Percentiles rank a stretch among this genome's conserved stretches.
These are phyloP conservation scores for Meloidogyne hapla DNA, from an alignment of 1,140 invertebrate species.

Conservation along the genomic window DNA sequence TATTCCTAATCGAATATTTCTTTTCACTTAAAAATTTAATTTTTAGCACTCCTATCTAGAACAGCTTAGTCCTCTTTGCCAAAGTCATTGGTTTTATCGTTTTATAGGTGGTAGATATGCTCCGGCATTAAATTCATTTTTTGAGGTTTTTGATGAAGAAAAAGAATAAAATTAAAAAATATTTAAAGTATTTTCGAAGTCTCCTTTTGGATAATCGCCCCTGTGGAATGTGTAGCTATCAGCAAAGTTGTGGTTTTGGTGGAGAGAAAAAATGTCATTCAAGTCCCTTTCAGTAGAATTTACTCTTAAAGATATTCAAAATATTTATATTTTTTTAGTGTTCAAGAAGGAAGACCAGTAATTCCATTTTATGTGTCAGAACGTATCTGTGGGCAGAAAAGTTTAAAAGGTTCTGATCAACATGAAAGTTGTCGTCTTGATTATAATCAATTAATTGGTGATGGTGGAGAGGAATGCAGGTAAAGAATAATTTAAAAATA, in stretches of 20 bases:
- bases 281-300: constrained; percentile 53
- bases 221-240: constrained; percentile 59
- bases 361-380: constrained; percentile 62
- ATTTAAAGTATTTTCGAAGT: constrained; percentile 52
- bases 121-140: constrained; percentile 53
- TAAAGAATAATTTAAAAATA: neutral
- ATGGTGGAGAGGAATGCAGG: constrained; percentile 55
- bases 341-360: constrained; percentile 56
- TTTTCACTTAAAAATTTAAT: too few relatives aligned
- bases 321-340: constrained; percentile 51
- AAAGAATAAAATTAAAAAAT: neutral
- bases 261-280: constrained; percentile 54
- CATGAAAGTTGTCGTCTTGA: constrained; percentile 56
- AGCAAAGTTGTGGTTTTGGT: constrained; percentile 60
- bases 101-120: constrained; percentile 53
- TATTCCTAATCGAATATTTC: neutral
- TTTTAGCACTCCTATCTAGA: constrained; percentile 43
- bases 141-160: neutral
- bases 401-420: constrained; percentile 55
- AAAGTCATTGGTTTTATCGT: constrained; percentile 61
- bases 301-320: neutral
- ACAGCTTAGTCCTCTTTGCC: constrained; percentile 57
- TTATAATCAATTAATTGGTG: constrained; percentile 53
- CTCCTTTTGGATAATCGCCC: constrained; percentile 26
- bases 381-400: constrained; percentile 45